Evolutionary conservation across 2,113 vertebrate genomes (phyloP), one percentile per base, ranked within the genome.

Genomic region (Peromyscus leucopus): DNA sequence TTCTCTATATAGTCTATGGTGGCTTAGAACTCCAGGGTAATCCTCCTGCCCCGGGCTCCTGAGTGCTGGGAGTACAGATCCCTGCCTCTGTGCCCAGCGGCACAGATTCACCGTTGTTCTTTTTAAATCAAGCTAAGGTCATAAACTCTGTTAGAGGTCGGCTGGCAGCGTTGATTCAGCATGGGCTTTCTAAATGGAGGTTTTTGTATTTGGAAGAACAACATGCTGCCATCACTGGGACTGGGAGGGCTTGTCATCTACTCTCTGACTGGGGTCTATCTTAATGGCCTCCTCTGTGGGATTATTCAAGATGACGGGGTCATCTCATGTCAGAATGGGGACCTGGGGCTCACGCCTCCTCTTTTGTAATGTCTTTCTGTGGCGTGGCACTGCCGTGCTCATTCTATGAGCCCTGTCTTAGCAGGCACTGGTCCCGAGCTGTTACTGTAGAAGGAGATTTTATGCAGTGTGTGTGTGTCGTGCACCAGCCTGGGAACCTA

Each of bases 401-500:
- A 13, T 86, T 39, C n/a, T 21, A 10, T 4, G 31, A 90, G 55
- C n/a, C 48, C 65, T 33, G 0, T 26, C 55, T 55, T 39, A 4
- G 22, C 0, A 59, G 63, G 19, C 65, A 36, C 28, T 51, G 42
- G 72, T 55, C 31, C 72, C 63, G n/a, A 42, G 36, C 36, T 48
- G 36, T 24, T 48, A 28, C 26, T 1, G 1, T 8, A 0, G 8
- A 24, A 33, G 42, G 48, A 80, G 59, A 39, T 16, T 0, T 24
- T 22, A 39, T 51, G 63, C 6, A 33, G 0, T 21, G 0, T 31
- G 12, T 0, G 15, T 1, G 0, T n/a, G 22, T 0, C 5, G 69
- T 8, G 0, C 10, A 0, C 15, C 55, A 61, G 82, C 22, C 7
- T 51, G 15, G 36, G 78, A 48, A n/a, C 5, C 33, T 91, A 5